phyloP scores from a whole-genome alignment of 2,113 vertebrate species.

The Jacana jacana region DNA sequence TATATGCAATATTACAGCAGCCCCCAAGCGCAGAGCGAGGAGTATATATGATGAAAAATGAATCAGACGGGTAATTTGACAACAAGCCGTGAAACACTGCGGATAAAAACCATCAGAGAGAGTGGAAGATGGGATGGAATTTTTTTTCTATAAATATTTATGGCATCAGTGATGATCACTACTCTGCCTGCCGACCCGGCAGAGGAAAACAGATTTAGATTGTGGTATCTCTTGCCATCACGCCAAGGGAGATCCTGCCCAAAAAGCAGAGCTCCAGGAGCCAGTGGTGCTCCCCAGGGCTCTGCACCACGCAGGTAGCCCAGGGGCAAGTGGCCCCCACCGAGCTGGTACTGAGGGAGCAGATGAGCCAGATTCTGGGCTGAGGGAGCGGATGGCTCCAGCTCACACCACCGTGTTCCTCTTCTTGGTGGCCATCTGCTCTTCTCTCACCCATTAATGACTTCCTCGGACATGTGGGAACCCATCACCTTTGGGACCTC shows the following conservation, averaged over 20 bases:
- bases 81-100: not conserved
- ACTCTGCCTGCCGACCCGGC: not conserved
- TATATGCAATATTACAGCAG: not conserved
- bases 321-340: not conserved
- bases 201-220: not conserved
- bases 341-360: not conserved
- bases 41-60: not conserved
- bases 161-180: not conserved
- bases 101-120: not conserved
- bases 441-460: not conserved
- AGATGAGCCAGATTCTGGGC: not conserved
- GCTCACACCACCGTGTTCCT: not conserved
- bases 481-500: not conserved
- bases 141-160: constrained; percentile 9
- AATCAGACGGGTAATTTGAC: not conserved
- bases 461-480: not conserved
- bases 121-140: not conserved
- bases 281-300: not conserved
- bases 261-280: not conserved
- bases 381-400: not conserved
- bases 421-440: not conserved
- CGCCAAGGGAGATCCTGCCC: not conserved
- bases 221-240: not conserved
- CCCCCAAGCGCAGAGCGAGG: not conserved
- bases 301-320: not conserved